Evolutionary conservation across 2,113 vertebrate genomes (phyloP), one percentile per base, ranked within the genome.

Genomic region (Vulpes ferrilata): DNA sequence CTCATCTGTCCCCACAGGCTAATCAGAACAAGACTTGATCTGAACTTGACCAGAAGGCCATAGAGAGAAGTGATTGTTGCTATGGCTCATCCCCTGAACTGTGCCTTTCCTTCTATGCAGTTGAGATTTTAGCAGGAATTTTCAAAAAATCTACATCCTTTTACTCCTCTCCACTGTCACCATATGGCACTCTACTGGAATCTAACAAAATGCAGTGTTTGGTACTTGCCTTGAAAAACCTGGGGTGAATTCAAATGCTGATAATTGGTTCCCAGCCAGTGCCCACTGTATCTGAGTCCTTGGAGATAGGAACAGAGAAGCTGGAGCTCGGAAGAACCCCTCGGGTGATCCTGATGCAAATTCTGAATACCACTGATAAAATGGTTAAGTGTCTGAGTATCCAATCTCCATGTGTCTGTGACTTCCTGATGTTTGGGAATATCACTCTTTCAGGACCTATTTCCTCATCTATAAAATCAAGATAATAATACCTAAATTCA

Each of bases 1-100:
- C 92, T 96, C 94, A 89, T 97, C 88, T 83, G 73, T 95, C 57
- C 84, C 82, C 38, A 62, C 57, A 81, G 88, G 57, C 43, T 95
- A 97, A 96, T 94, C 93, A 95, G 71, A 91, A 22, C 10, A 73
- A 93, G 35, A 51, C 90, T 91, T 57, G 30, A 96, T 96, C 20
- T 27, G 7, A 96, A 80, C 87, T 83, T 92, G 76, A 90, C 69
- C 25, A 2, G 38, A 69, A 48, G 48, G 71, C 71, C 30, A 2
- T 53, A 59, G 38, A 9, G 51, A 96, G 79, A 25, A 81, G 11
- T 22, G 11, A 73, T 53, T 38, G 38, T 53, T 92, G 17, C 59
- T 27, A 22, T 71, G 92, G 96, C 76, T 90, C 95, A 62, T 81
- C 80, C 30, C 17, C 38, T 82, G 90, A 55, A 80, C 55, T 32